Conservation (phyloP, 2,797 vertebrate genomes). For the Falco berigora region DNA sequence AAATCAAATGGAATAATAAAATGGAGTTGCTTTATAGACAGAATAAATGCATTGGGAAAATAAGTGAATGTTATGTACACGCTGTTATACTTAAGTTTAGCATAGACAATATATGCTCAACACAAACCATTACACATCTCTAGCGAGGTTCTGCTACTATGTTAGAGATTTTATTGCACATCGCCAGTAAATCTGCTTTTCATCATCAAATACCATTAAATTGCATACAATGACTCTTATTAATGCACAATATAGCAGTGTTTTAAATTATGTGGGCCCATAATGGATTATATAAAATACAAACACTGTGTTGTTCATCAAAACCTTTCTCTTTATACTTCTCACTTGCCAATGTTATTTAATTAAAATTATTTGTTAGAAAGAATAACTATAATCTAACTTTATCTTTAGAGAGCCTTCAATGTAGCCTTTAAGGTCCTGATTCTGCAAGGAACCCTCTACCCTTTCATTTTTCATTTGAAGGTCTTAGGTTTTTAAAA, state of each 20-base stretch:
- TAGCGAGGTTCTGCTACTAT: not conserved
- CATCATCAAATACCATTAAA: not conserved
- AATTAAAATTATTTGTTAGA: not conserved
- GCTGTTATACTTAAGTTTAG: not conserved
- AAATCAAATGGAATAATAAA: conserved; percentile 14
- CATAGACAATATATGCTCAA: not conserved
- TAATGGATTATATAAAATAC: not conserved
- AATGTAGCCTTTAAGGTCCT: not conserved
- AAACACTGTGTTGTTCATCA: not conserved
- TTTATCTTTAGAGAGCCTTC: not conserved
- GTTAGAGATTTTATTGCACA: not conserved
- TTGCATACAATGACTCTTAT: not conserved
- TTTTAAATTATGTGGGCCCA: not conserved
- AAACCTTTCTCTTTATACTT: not conserved
- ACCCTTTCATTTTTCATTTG: not conserved
- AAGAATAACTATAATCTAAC: not conserved
- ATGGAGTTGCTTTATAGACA: not conserved
- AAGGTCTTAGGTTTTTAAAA: not conserved
- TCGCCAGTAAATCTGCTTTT: not conserved
- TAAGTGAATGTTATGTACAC: not conserved
- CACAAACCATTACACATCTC: not conserved
- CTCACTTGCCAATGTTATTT: not conserved
- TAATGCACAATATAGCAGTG: not conserved
- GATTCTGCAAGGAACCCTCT: not conserved
- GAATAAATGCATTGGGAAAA: not conserved